Evolutionary conservation across 2,888 invertebrate genomes (phyloP).

Genomic region (Deilephila elpenor): DNA sequence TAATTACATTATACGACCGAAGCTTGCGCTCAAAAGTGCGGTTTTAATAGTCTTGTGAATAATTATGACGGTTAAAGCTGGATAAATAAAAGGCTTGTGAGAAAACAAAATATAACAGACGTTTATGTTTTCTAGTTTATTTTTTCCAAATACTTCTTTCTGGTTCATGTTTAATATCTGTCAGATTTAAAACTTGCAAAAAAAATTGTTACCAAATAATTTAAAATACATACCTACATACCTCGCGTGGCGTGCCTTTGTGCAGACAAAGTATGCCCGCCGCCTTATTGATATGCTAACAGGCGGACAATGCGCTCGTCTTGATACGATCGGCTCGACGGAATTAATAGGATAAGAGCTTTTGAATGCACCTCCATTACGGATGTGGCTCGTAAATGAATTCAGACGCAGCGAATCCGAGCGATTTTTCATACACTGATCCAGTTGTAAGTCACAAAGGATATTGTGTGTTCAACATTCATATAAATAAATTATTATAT

Average conservation of each 20-base stretch:
- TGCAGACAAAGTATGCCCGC: not conserved
- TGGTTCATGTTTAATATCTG: no score
- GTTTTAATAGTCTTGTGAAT: no score
- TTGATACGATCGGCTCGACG: slow-evolving; percentile 23
- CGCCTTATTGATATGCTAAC: slow-evolving; percentile 28
- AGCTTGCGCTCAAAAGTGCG: no score
- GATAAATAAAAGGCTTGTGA: no score
- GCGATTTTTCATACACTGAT: not conserved
- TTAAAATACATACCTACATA: not conserved
- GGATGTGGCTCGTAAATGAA: slow-evolving; percentile 6
- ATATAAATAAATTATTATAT: not conserved
- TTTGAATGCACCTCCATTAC: slow-evolving; percentile 10
- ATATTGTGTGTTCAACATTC: not conserved
- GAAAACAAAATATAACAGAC: no score
- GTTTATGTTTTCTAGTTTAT: no score
- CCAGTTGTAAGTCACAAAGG: not conserved
- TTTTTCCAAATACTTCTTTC: no score
- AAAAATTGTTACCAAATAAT: no score
- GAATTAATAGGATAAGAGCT: slow-evolving; percentile 32
- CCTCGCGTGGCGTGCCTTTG: not conserved
- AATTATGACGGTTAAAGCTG: no score
- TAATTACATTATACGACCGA: no score
- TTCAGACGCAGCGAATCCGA: not conserved
- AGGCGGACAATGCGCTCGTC: slow-evolving; percentile 24
- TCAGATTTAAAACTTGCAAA: no score